Conservation (phyloP, 2,113 vertebrate genomes). For the Pungitius pungitius region DNA sequence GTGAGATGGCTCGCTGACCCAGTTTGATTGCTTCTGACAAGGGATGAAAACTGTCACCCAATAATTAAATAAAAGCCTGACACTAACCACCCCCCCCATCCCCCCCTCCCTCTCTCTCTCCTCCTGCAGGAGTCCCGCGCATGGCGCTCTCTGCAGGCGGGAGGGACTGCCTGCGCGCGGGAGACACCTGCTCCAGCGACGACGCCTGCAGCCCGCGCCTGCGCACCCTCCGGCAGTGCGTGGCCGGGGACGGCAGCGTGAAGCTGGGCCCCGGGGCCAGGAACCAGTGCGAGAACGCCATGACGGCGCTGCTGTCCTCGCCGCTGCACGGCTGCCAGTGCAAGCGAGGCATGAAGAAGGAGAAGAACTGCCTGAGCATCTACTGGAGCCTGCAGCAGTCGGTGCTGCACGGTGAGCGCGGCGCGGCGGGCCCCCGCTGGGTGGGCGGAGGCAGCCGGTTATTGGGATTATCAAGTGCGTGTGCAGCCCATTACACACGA, state of each 20-base stretch:
- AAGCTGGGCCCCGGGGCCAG: conserved; percentile 88
- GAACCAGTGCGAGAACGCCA: conserved; percentile 89
- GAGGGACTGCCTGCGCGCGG: conserved; percentile 89
- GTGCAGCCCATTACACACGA: conserved; percentile 32
- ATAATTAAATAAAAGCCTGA: conserved; percentile 17
- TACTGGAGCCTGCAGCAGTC: conserved; percentile 96
- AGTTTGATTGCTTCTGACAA: conserved; percentile 40
- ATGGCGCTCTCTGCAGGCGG: conserved; percentile 62
- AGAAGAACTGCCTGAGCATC: conserved; percentile 93
- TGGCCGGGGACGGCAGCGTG: conserved; percentile 89
- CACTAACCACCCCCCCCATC: neutral
- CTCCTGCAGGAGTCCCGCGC: conserved; percentile 69
- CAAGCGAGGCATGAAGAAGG: conserved; percentile 92
- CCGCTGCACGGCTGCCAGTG: conserved; percentile 92
- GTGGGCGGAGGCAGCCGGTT: conserved; percentile 2
- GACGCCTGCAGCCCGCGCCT: conserved; percentile 91
- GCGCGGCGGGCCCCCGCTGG: neutral
- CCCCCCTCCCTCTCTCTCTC: conserved; percentile 5
- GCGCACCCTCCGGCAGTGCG: conserved; percentile 91
- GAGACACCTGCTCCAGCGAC: conserved; percentile 88
- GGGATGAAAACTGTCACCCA: conserved; percentile 1
- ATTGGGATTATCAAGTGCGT: conserved; percentile 19
- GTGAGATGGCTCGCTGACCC: conserved; percentile 5
- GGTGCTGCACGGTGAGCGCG: conserved; percentile 85
- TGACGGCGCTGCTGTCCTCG: conserved; percentile 87